A percentile compares a stretch with the other conserved stretches of the same genome.
These are phyloP conservation scores for Phoenicopterus ruber DNA, from an alignment of 2,113 vertebrate genomes.

Conservation along the genomic window DNA sequence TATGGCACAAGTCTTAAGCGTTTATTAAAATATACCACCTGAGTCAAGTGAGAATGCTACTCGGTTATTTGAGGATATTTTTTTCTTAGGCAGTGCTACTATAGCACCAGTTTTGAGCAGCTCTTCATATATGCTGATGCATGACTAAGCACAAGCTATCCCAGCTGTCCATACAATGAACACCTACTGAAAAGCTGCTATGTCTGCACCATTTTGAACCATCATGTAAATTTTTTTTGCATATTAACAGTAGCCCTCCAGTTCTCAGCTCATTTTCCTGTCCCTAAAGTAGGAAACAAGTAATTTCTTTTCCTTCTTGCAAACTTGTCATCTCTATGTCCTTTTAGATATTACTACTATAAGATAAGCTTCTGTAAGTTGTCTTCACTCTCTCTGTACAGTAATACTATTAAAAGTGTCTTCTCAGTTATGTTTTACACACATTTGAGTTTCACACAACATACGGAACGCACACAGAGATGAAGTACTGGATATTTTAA, in stretches of 20 bases:
- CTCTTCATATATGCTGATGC: neutral
- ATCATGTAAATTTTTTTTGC: neutral
- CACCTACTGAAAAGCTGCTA: neutral
- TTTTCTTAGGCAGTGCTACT: neutral
- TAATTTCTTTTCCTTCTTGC: neutral
- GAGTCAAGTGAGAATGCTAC: neutral
- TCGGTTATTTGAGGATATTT: neutral
- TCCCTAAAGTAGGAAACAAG: neutral
- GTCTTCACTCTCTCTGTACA: neutral
- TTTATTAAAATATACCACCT: neutral
- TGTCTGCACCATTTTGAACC: neutral
- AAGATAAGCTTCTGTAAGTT: neutral
- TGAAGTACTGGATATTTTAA: neutral
- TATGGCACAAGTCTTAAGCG: neutral
- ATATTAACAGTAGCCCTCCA: neutral
- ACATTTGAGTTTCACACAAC: neutral
- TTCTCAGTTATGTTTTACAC: neutral
- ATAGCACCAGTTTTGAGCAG: neutral
- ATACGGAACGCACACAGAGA: rapidly evolving
- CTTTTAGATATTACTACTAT: neutral
- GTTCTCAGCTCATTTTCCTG: neutral
- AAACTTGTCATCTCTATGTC: neutral
- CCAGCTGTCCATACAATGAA: neutral
- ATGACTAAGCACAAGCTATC: neutral
- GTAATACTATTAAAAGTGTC: neutral